Conservation (phyloP, 2,888 invertebrate genomes). For the Biston betularia region DNA sequence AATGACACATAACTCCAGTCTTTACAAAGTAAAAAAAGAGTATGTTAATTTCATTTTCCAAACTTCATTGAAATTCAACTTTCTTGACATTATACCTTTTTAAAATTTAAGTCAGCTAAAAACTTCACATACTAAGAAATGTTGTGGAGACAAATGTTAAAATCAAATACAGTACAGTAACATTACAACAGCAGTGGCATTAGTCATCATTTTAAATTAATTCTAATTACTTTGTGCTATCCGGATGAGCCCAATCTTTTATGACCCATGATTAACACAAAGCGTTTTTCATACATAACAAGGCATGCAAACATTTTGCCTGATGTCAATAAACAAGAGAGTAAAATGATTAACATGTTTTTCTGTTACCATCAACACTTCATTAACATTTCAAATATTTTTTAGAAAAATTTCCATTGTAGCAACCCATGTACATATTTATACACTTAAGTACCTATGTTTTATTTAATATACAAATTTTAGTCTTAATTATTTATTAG, state of each 20-base stretch:
- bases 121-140: neutral
- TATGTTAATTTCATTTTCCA: neutral
- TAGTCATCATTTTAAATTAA: constrained; percentile 27
- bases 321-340: neutral
- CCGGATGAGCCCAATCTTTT: neutral
- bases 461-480: too few species aligned
- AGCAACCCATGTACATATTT: too few species aligned
- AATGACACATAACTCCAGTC: too few species aligned
- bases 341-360: too few species aligned
- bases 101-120: neutral
- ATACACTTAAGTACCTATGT: too few species aligned
- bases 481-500: too few species aligned
- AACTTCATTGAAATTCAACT: neutral
- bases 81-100: neutral
- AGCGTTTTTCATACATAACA: constrained; percentile 2
- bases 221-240: constrained; percentile 25
- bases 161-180: constrained; percentile 2
- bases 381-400: too few species aligned
- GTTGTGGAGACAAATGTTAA: constrained; percentile 3
- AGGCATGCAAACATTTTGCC: neutral
- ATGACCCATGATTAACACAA: neutral
- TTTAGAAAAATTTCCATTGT: too few species aligned
- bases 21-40: too few species aligned
- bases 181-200: constrained; percentile 7
- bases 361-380: too few species aligned